These are phyloP conservation scores for Ophonus ardosiacus DNA, from an alignment of 2,888 invertebrate genomes.

Conservation along the genomic window DNA sequence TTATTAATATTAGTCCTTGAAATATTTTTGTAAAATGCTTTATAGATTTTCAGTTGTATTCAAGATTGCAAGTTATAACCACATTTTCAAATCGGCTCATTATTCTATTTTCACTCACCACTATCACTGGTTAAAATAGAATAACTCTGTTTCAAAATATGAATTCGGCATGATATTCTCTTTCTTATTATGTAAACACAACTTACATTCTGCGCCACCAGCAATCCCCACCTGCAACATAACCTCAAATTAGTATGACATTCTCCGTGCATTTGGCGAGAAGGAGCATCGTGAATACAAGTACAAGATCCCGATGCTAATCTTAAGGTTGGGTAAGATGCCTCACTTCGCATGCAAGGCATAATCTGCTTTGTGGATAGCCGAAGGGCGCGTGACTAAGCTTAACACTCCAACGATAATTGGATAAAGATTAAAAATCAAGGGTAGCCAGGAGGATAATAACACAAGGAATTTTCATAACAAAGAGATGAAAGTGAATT, in stretches of 20 bases:
- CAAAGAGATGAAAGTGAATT: slow-evolving; percentile 4
- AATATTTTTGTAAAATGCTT: too few species aligned
- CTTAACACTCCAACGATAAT: slow-evolving; percentile 1
- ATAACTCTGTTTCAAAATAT: too few species aligned
- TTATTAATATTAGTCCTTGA: too few species aligned
- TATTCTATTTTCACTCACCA: too few species aligned
- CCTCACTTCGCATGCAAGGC: neutral
- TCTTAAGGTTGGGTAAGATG: neutral
- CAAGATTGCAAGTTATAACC: too few species aligned
- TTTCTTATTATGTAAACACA: too few species aligned
- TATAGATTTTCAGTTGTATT: too few species aligned
- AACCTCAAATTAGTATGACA: neutral
- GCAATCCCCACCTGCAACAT: neutral
- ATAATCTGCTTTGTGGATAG: neutral
- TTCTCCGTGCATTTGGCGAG: neutral
- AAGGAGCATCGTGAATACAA: neutral
- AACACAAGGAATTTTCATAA: neutral
- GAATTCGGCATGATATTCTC: too few species aligned
- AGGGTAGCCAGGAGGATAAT: neutral
- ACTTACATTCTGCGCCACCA: too few species aligned
- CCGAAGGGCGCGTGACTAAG: neutral
- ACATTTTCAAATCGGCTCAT: too few species aligned
- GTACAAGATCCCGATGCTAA: neutral
- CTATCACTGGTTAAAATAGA: too few species aligned
- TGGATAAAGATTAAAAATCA: slow-evolving; percentile 2